phyloP scores from a whole-genome alignment of 2,888 invertebrate genomes.

The Trachelus tabidus region DNA sequence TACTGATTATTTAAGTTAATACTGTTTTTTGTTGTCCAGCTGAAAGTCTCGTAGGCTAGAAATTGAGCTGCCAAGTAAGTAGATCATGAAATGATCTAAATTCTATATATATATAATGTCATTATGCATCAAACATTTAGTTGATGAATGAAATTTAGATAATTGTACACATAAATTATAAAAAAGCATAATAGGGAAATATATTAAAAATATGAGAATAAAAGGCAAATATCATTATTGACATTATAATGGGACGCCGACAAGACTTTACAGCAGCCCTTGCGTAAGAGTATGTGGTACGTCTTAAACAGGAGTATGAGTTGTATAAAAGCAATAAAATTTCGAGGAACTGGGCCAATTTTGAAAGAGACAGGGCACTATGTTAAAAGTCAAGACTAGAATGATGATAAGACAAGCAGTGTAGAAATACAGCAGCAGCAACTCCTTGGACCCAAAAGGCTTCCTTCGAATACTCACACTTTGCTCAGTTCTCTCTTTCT shows the following conservation, averaged over 20 bases:
- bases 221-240: too few species aligned
- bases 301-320: background rate
- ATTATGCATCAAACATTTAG: background rate
- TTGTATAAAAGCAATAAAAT: constrained; percentile 22
- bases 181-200: background rate
- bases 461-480: constrained; percentile 69
- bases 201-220: background rate
- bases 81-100: background rate
- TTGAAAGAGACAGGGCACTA: constrained; percentile 28
- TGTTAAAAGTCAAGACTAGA: constrained; percentile 44
- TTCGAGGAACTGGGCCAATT: constrained; percentile 22
- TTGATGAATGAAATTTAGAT: background rate
- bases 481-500: constrained; percentile 66
- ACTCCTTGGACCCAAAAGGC: constrained; percentile 43
- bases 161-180: background rate
- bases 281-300: background rate
- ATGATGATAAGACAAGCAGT: constrained; percentile 52
- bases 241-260: background rate
- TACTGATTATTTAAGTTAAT: background rate
- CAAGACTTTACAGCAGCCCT: background rate
- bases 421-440: constrained; percentile 51
- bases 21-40: background rate
- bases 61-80: background rate
- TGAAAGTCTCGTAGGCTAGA: background rate
- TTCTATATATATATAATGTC: background rate